phyloP scores from a whole-genome alignment of 2,113 vertebrate species.

The Etheostoma spectabile region DNA sequence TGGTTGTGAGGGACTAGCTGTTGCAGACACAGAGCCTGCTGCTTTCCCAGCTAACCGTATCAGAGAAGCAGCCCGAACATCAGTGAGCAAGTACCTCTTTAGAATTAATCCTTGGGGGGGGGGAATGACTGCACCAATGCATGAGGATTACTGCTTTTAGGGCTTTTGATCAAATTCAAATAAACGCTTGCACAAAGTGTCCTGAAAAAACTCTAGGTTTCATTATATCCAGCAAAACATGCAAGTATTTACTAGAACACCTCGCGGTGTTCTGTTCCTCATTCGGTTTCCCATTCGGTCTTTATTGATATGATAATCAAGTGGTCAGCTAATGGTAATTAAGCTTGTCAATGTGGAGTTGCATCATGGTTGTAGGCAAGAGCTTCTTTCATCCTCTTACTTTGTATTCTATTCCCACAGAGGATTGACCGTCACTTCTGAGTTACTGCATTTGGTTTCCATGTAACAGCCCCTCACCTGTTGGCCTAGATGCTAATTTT shows the following conservation, averaged over 20 bases:
- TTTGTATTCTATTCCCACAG: conserved; percentile 55
- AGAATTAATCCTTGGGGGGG: conserved; percentile 73
- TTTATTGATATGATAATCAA: conserved; percentile 77
- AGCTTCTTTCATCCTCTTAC: conserved; percentile 65
- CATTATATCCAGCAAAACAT: conserved; percentile 52
- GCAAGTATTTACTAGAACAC: conserved; percentile 48
- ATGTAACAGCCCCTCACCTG: conserved; percentile 62
- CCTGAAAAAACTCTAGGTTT: conserved; percentile 62
- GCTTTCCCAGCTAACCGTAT: conserved; percentile 69
- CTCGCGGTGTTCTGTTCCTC: conserved; percentile 39
- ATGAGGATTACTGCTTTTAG: conserved; percentile 78
- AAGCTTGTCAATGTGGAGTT: conserved; percentile 37
- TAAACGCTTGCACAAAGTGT: conserved; percentile 63
- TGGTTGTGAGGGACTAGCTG: conserved; percentile 52
- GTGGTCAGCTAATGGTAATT: conserved; percentile 73
- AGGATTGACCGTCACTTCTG: conserved; percentile 55
- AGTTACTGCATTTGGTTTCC: conserved; percentile 43
- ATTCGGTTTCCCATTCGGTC: conserved; percentile 62
- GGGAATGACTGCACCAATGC: conserved; percentile 57
- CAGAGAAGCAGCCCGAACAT: conserved; percentile 73
- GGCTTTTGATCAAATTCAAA: conserved; percentile 76
- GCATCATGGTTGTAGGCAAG: conserved; percentile 36
- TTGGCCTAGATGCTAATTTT: conserved; percentile 68
- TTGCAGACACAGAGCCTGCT: conserved; percentile 56
- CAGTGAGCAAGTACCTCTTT: conserved; percentile 73